Evolutionary conservation across 2,888 invertebrate species (phyloP), one percentile per base, ranked within the genome.

Genomic region (Graphium colonna): DNA sequence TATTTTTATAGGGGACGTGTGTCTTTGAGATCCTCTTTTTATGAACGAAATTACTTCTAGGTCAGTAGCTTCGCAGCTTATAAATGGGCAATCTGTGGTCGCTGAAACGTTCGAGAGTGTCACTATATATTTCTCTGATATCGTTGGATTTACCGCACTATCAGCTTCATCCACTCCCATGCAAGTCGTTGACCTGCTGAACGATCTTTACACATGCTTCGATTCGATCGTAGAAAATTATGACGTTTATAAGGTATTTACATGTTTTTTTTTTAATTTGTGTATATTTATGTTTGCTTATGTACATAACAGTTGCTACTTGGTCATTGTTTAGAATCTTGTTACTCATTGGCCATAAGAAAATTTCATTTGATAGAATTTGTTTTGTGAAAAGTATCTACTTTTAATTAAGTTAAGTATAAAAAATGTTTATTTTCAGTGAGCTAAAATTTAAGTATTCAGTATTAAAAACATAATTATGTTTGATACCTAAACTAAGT

Each of bases 161-260:
- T 97, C 97, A 0, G 97, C 97, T 0, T 92, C 96, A 63, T 97
- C 97, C 66, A 97, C 97, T 5, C 97, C 97, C 0, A 21, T 21
- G 21, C 21, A 21, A 21, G 21, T 21, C 56, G 98, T 99, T 12
- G 96, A 97, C 77, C 92, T 99, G 12, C 92, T 99, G 44, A 99
- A 99, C 82, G 98, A 99, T 87, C 92, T 99, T 59, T 99, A 99
- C 84, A 97, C 98, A 15, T 96, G 97, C 69, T 99, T 99, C 81
- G 99, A 99, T 82, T 96, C 97, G 8, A 98, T 98, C 63, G 96
- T 98, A 52, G 98, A 96, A 77, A 95, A 97, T 75, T 98, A 96
- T 73, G 97, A 98, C 75, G 98, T 98, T 10, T 99, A 99, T 85
- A 99, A 99, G 93, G 98, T 45, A 47, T 21, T 21, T 21, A 21